Conservation (phyloP, 2,888 invertebrate species). For the Cephalotes varians region DNA sequence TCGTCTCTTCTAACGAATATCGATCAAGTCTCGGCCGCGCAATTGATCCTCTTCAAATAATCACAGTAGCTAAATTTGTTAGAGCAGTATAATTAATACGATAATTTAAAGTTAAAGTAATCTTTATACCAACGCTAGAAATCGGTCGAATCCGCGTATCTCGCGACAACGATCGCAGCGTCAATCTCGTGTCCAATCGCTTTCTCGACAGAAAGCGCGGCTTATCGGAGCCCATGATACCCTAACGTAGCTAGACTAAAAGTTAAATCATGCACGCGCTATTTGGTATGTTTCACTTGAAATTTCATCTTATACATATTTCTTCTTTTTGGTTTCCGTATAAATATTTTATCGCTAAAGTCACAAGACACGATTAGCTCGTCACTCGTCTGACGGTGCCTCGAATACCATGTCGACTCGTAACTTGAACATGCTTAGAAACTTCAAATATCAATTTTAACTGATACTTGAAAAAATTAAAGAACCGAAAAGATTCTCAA, state of each 20-base stretch:
- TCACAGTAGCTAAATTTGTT: not conserved
- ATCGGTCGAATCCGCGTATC: conserved; percentile 9
- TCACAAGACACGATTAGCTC: conserved; percentile 13
- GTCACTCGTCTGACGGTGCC: conserved; percentile 26
- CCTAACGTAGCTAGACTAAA: conserved; percentile 50
- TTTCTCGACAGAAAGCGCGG: conserved; percentile 38
- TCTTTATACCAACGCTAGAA: not conserved
- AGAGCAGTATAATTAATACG: not conserved
- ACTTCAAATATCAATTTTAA: not conserved
- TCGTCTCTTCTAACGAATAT: not conserved
- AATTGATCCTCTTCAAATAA: not conserved
- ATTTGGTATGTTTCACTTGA: conserved; percentile 60
- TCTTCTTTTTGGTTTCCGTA: conserved; percentile 44
- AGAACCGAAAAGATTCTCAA: too few relatives aligned
- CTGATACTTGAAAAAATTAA: conserved; percentile 7
- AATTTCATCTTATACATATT: conserved; percentile 27
- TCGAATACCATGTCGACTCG: conserved; percentile 34
- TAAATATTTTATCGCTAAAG: conserved; percentile 49
- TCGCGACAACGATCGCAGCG: conserved; percentile 4
- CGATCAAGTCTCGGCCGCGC: not conserved
- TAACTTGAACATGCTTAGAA: not conserved
- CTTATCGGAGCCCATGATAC: conserved; percentile 24
- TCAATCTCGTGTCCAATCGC: conserved; percentile 7
- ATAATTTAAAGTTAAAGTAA: not conserved
- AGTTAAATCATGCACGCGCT: conserved; percentile 56